Evolutionary conservation across 2,797 vertebrate species (phyloP).

Genomic region (Neopelma chrysocephalum): DNA sequence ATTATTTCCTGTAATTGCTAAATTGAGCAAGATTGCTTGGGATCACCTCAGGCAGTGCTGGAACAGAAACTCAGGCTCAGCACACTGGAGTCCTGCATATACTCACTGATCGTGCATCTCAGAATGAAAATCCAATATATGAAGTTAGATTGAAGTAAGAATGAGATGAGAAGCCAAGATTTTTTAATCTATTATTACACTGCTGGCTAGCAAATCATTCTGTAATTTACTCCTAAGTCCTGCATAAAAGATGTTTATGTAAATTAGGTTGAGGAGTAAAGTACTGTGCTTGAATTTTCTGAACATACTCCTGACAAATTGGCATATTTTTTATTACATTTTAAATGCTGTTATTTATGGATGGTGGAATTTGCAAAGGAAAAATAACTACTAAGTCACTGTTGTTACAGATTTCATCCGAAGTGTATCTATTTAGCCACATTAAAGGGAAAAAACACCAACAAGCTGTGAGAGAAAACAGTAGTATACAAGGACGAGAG

Average conservation of each 20-base stretch:
- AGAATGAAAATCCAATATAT: not conserved
- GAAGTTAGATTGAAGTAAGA: not conserved
- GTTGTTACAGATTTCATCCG: slow-evolving; percentile 92
- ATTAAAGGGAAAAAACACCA: slow-evolving; percentile 97
- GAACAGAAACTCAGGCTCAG: not conserved
- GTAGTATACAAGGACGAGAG: slow-evolving; percentile 97
- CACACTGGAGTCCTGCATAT: not conserved
- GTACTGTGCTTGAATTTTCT: not conserved
- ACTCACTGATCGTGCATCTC: not conserved
- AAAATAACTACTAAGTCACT: not conserved
- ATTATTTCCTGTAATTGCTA: not conserved
- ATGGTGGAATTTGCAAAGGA: not conserved
- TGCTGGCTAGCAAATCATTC: not conserved
- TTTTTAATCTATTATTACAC: not conserved
- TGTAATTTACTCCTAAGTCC: not conserved
- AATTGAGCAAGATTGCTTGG: not conserved
- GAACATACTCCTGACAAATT: not conserved
- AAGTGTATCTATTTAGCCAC: slow-evolving; percentile 98
- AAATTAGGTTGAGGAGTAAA: not conserved
- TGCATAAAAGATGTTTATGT: not conserved
- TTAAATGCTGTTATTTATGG: not conserved
- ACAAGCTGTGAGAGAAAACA: slow-evolving; percentile 95
- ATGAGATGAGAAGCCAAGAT: not conserved
- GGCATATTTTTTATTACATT: not conserved
- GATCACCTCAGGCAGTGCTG: not conserved